Evolutionary conservation across 2,113 vertebrate genomes (phyloP), one percentile per base, ranked within the genome.

Genomic region (Lipophrys pholis): DNA sequence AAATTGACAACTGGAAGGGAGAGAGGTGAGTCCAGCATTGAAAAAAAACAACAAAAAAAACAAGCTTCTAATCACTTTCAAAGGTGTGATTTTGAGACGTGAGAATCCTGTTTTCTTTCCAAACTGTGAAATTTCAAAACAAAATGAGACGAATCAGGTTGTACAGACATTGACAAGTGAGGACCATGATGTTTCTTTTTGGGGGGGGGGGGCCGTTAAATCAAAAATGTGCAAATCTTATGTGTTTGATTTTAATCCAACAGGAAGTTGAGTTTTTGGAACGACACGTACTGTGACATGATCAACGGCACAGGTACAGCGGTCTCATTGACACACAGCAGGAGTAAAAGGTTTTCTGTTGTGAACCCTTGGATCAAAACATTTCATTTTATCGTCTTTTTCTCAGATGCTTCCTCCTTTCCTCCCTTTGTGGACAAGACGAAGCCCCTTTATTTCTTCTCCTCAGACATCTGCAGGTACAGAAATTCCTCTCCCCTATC

Each of bases 391-490:
- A 30, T 4, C 9, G 8, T 61, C 11, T 8, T 40, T 54, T 83
- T 52, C 55, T 76, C 88, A 99, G 98, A 99, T 53, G 97, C 93
- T 16, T 90, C 97, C 0, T 95, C 96, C 5, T 99, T 99, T 73
- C 69, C 96, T 41, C 98, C 98, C 0, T 97, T 95, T 75, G 0
- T 99, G 69, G 83, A 95, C 60, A 95, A 95, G 81, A 41, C 84
- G 15, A 81, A 83, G 41, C 57, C 82, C 0, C 56, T 99, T 3
- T 93, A 53, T 8, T 98, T 99, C 92, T 99, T 97, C 90, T 94
- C 95, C 40, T 94, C 98, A 0, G 98, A 99, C 62, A 98, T 99
- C 84, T 98, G 97, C 95, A 97, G 98, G 98, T 99, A 73, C 85
- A 30, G 21, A 30, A 30, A 4, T 30, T 30, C 21, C 2, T 30